Base-by-base conservation (phyloP, 2,888 invertebrate genomes). In the Melanostoma mellinum region DNA sequence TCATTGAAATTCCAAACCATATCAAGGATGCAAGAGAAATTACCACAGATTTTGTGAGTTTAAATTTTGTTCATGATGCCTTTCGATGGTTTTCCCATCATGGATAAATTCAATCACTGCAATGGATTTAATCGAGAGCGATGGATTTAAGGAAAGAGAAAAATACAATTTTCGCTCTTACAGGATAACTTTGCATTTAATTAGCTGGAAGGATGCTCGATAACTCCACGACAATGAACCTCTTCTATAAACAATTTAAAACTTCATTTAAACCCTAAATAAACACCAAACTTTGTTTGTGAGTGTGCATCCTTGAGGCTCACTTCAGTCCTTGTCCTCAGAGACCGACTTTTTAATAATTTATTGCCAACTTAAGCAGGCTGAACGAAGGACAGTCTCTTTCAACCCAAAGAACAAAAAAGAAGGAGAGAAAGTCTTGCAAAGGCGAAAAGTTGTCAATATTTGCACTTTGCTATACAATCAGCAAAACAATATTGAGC, bases 391-490 rank as follows among this genome's bases (percentile, higher is more conserved):
- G 80, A 46, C 20, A 32, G 35, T 9, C 46, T 46, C 9, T 20
- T 61, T 46, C 36, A 40, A 38, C 50, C 48, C 38, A 30, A 38
- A 63, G 44, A 50, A 36, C 3, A 48, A 6, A 9, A 36, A 46
- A 44, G 40, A 33, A 40, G 48, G 4, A 8, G 1, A 20, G 20
- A 67, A 58, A 33, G 52, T 68, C 20, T 20, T 20, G n/a, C 48
- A 48, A 56, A 56, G 50, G 55, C 9, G 61, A 67, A 73, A 67
- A 35, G 42, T 56, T 68, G 81, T 73, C 81, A 81, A 81, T 81
- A 81, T 81, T 77, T 81, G 68, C 56, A 73, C 73, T 73, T 69
- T 35, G 40, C 65, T 61, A 63, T 69, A 56, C 68, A 80, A 80
- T 69, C 79, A 65, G 69, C 71, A 67, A 42, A 58, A 65, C 63